A percentile compares a stretch with the other conserved stretches of the same genome.
Conservation (phyloP, 2,888 invertebrate genomes). For the Pegoplata infirma region DNA sequence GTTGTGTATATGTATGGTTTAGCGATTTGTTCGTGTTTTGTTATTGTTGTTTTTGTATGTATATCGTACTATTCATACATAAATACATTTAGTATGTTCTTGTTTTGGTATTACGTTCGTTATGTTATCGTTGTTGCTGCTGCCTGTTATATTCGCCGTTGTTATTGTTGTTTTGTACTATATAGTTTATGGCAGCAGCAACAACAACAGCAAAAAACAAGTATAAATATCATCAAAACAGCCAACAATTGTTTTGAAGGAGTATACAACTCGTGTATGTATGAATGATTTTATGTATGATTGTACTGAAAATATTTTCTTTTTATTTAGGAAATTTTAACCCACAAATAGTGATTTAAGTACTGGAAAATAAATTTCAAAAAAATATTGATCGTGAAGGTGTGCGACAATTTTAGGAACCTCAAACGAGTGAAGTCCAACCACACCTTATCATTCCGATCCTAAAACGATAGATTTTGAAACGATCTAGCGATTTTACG, state of each 20-base stretch:
- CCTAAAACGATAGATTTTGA: too few species aligned
- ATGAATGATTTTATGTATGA: not conserved
- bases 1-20: conserved; percentile 47
- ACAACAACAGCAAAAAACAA: conserved; percentile 22
- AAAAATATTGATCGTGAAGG: too few species aligned
- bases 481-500: too few species aligned
- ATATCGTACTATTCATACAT: too few species aligned
- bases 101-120: conserved; percentile 41
- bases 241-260: conserved; percentile 54
- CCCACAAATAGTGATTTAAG: too few species aligned
- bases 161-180: conserved; percentile 14
- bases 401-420: too few species aligned
- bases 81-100: too few species aligned
- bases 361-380: too few species aligned
- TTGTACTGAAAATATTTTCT: conserved; percentile 12
- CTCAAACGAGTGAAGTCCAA: too few species aligned
- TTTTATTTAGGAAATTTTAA: conserved; percentile 2
- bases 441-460: too few species aligned
- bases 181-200: conserved; percentile 33
- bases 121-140: conserved; percentile 48
- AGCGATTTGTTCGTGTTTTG: conserved; percentile 55
- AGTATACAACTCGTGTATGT: conserved; percentile 11
- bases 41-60: conserved; percentile 26
- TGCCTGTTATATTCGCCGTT: conserved; percentile 49
- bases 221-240: conserved; percentile 43